Percentiles rank a stretch among this genome's conserved stretches.
Evolutionary conservation across 1,140 invertebrate genomes (phyloP).

Genomic region (Aporrectodea caliginosa): DNA sequence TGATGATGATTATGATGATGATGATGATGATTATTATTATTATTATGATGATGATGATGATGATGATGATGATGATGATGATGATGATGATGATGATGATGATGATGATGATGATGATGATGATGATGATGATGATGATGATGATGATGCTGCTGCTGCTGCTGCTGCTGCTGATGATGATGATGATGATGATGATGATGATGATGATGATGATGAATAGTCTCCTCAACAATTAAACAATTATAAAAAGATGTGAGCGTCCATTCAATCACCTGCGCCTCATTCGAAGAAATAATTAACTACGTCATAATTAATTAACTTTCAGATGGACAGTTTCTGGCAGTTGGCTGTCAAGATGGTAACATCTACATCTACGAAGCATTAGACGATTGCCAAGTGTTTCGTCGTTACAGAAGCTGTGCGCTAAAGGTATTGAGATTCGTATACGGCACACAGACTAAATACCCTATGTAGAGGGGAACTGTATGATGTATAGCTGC

Average conservation of each 20-base stretch:
- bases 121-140: slow-evolving; percentile 24
- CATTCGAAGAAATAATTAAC: background rate
- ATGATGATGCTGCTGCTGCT: no score
- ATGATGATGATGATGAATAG: no score
- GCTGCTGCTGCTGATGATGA: no score
- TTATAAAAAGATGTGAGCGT: no score
- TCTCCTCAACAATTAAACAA: no score
- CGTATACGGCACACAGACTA: no score
- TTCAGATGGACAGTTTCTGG: slow-evolving; percentile 70
- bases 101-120: slow-evolving; percentile 31
- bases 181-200: no score
- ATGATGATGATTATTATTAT: background rate
- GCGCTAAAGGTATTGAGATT: no score
- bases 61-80: slow-evolving; percentile 9
- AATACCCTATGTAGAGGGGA: no score
- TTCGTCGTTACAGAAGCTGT: no score
- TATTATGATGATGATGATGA: background rate
- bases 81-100: slow-evolving; percentile 23
- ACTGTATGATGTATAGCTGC: no score
- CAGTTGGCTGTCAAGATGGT: slow-evolving; percentile 81
- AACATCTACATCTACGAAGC: slow-evolving; percentile 77
- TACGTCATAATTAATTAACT: slow-evolving; percentile 31
- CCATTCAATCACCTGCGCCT: no score
- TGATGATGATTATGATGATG: background rate
- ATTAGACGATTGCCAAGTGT: slow-evolving; percentile 62